phyloP scores from a whole-genome alignment of 2,888 invertebrate species.

The Idaea dimidiata region DNA sequence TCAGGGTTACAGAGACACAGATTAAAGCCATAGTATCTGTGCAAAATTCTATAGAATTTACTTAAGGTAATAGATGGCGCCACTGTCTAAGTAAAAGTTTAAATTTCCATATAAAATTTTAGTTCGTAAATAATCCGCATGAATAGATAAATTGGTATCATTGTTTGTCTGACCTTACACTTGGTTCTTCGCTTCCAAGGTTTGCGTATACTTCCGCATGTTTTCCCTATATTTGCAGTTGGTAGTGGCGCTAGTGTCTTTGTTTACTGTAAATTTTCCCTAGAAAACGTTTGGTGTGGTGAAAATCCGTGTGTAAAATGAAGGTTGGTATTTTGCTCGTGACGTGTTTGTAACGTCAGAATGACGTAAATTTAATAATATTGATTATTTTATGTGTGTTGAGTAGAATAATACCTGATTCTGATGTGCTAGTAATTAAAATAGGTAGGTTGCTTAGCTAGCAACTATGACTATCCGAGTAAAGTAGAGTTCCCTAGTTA shows the following conservation, averaged over 20 bases:
- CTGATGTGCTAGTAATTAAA: too few relatives aligned
- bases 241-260: constrained; percentile 3
- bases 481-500: too few relatives aligned
- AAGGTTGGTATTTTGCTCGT: neutral
- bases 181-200: constrained; percentile 14
- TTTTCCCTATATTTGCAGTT: neutral
- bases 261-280: neutral
- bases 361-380: neutral
- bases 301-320: neutral
- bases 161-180: constrained; percentile 4
- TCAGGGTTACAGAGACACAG: constrained; percentile 1
- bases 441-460: too few relatives aligned
- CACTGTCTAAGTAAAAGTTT: neutral
- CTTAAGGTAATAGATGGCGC: neutral
- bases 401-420: neutral
- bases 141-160: neutral
- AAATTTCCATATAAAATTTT: neutral
- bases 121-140: neutral
- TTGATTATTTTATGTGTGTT: neutral
- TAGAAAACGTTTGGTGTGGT: neutral
- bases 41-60: neutral
- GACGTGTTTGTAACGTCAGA: neutral
- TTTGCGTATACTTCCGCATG: constrained; percentile 5
- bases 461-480: too few relatives aligned
- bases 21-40: neutral